Conservation (phyloP, 35 echinoderm and acorn worm genomes). For the Apostichopus californicus region DNA sequence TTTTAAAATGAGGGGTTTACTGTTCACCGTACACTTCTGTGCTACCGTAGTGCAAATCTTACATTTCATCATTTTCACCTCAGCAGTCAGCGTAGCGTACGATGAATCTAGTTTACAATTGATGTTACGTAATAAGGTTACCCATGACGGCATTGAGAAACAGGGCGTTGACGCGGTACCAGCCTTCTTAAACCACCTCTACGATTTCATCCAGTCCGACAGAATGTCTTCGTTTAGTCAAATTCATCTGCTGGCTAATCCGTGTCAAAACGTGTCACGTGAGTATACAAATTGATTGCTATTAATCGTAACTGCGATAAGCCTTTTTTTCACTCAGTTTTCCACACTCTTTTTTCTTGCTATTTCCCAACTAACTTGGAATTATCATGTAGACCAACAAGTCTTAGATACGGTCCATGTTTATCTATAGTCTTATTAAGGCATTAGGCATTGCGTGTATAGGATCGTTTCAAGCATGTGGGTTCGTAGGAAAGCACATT, state of each 20-base stretch:
- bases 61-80: background rate
- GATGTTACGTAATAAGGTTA: background rate
- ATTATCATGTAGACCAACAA: too few relatives aligned
- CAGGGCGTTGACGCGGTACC: background rate
- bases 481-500: too few relatives aligned
- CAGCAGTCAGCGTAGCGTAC: background rate
- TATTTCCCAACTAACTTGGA: too few relatives aligned
- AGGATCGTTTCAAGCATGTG: too few relatives aligned
- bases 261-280: background rate
- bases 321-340: too few relatives aligned
- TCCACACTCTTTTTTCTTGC: too few relatives aligned
- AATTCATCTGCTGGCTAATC: background rate
- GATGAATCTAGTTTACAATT: background rate
- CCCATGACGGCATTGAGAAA: background rate
- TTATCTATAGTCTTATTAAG: too few relatives aligned
- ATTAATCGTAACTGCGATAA: too few relatives aligned
- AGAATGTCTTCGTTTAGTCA: background rate
- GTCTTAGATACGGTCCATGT: too few relatives aligned
- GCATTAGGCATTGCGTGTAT: too few relatives aligned
- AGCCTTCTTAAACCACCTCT: background rate
- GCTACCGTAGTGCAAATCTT: too few relatives aligned
- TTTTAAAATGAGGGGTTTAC: background rate
- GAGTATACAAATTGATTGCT: background rate
- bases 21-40: background rate
- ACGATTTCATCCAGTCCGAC: background rate